These are phyloP conservation scores for Parazoanthus swiftii DNA, from an alignment of 92 coral and sea anemone species.

Conservation along the genomic window DNA sequence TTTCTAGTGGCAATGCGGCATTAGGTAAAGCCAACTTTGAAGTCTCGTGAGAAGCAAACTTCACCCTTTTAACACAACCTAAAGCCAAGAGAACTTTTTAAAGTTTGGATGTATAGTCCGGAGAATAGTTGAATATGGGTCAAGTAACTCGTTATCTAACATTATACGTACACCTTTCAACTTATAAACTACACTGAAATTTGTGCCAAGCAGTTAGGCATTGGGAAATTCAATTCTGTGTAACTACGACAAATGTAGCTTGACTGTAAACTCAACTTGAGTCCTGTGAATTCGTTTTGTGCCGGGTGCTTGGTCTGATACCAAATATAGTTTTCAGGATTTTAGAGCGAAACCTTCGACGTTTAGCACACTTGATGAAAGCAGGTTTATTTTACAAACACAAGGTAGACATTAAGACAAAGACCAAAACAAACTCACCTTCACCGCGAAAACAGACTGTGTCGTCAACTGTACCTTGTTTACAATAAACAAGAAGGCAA, in stretches of 20 bases:
- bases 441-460: background rate
- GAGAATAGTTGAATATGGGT: no score
- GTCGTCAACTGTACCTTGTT: background rate
- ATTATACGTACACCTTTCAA: no score
- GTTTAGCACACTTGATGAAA: background rate
- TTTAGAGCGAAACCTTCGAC: background rate
- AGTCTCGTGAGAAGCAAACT: background rate
- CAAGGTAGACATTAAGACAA: background rate
- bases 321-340: background rate
- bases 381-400: background rate
- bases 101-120: no score
- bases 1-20: no score
- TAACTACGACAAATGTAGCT: background rate
- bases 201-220: background rate
- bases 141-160: no score
- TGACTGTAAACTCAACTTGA: no score
- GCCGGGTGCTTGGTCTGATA: no score
- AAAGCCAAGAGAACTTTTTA: background rate
- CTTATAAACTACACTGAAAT: background rate
- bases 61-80: background rate
- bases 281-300: no score
- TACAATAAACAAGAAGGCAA: background rate
- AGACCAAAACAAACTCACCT: background rate
- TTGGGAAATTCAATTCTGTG: background rate
- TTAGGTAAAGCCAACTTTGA: no score